Percentiles rank a stretch among this genome's conserved stretches.
These are phyloP conservation scores for Cettia cetti DNA, from an alignment of 2,113 vertebrate species.

Conservation along the genomic window DNA sequence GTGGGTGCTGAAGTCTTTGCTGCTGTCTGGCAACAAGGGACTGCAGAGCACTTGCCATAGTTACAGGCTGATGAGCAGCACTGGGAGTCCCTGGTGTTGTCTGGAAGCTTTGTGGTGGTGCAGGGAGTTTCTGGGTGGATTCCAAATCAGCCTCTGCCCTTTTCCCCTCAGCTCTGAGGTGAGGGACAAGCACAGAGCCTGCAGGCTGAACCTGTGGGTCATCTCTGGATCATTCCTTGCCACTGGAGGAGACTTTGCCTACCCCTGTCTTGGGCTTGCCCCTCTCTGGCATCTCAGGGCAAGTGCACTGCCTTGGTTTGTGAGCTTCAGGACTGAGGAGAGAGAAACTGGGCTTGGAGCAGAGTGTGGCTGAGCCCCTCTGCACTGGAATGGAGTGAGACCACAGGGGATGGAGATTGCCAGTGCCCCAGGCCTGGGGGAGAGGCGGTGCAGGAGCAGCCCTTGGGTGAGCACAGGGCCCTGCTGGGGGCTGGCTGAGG, in stretches of 20 bases:
- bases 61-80: not conserved
- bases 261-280: not conserved
- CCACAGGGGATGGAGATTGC: not conserved
- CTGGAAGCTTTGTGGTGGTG: not conserved
- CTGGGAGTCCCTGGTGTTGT: not conserved
- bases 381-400: not conserved
- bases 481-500: not conserved
- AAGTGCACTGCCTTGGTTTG: not conserved
- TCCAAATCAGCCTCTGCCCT: not conserved
- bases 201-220: not conserved
- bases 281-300: not conserved
- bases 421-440: no score
- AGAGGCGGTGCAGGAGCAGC: not conserved
- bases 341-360: not conserved
- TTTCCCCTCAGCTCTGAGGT: not conserved
- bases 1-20: not conserved
- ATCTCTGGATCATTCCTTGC: not conserved
- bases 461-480: not conserved
- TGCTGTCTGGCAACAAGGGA: not conserved
- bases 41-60: not conserved
- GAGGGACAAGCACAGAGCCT: not conserved
- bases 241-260: not conserved
- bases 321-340: not conserved
- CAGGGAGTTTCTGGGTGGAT: not conserved
- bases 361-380: not conserved